These are phyloP conservation scores for Melopsittacus undulatus DNA, from an alignment of 2,797 vertebrate species.

Conservation along the genomic window DNA sequence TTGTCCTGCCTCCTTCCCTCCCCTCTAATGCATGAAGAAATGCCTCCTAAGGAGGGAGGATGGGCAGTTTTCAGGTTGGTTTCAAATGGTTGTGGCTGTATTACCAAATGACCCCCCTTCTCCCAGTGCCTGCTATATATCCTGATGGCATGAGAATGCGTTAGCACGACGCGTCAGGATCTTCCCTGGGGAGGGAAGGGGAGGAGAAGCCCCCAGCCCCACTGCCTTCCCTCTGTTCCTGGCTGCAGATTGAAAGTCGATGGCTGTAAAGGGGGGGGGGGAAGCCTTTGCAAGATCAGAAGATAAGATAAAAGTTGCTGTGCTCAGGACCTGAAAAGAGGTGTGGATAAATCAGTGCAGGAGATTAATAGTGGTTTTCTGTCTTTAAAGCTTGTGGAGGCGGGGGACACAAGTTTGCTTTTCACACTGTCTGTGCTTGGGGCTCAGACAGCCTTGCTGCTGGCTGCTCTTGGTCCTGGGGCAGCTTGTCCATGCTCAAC, in stretches of 20 bases:
- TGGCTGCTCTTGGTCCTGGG: neutral
- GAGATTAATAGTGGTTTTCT: conserved; percentile 17
- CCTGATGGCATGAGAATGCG: neutral
- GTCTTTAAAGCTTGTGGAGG: neutral
- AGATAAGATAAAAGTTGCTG: neutral
- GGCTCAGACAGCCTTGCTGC: neutral
- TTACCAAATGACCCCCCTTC: neutral
- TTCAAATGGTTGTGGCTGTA: neutral
- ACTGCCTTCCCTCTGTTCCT: neutral
- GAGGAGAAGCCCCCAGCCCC: neutral
- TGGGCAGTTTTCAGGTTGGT: neutral
- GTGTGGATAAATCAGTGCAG: neutral
- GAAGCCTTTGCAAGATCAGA: neutral
- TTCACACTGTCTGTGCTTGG: neutral
- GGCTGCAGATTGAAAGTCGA: neutral
- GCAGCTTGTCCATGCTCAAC: neutral
- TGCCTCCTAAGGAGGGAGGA: neutral
- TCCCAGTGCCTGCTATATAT: neutral
- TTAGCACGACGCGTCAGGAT: neutral
- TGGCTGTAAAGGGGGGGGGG: neutral
- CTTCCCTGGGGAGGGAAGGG: neutral
- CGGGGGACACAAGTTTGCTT: neutral
- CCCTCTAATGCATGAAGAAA: neutral
- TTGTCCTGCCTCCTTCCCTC: neutral
- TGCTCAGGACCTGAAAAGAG: neutral